These are phyloP conservation scores for Pelobates cultripes DNA, from an alignment of 2,797 vertebrate genomes.

Conservation along the genomic window DNA sequence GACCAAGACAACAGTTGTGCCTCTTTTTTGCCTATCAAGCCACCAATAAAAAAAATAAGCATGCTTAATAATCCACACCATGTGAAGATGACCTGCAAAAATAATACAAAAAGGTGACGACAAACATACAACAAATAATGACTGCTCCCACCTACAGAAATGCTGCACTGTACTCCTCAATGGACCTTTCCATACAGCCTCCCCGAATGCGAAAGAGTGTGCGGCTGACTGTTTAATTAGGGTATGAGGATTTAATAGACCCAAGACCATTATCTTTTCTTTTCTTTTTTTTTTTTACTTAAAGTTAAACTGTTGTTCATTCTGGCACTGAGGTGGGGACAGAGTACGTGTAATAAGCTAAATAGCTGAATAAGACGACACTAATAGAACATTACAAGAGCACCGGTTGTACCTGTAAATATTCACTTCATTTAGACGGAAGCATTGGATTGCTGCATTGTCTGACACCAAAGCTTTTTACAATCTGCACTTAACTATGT, in stretches of 20 bases:
- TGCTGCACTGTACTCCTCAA: too few species aligned
- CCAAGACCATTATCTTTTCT: too few species aligned
- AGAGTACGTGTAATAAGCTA: background rate
- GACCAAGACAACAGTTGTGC: too few species aligned
- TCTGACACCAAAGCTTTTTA: constrained; percentile 29
- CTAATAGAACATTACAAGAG: constrained; percentile 13
- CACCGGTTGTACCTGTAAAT: constrained; percentile 24
- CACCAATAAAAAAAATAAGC: too few species aligned
- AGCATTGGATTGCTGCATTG: background rate
- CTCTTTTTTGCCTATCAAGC: too few species aligned
- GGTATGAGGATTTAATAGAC: background rate
- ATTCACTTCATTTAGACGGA: constrained; percentile 15
- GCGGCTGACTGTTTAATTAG: background rate
- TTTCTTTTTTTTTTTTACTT: too few species aligned
- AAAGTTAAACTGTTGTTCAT: background rate
- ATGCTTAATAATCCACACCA: too few species aligned
- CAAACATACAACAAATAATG: too few species aligned
- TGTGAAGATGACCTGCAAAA: too few species aligned
- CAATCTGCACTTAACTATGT: constrained; percentile 42
- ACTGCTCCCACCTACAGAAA: too few species aligned
- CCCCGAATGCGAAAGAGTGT: background rate
- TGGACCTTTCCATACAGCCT: too few species aligned
- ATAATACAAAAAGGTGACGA: too few species aligned
- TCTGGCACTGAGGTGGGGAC: background rate
- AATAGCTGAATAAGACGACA: background rate